phyloP scores from a whole-genome alignment of 2,797 vertebrate genomes.

The Balearica regulorum region DNA sequence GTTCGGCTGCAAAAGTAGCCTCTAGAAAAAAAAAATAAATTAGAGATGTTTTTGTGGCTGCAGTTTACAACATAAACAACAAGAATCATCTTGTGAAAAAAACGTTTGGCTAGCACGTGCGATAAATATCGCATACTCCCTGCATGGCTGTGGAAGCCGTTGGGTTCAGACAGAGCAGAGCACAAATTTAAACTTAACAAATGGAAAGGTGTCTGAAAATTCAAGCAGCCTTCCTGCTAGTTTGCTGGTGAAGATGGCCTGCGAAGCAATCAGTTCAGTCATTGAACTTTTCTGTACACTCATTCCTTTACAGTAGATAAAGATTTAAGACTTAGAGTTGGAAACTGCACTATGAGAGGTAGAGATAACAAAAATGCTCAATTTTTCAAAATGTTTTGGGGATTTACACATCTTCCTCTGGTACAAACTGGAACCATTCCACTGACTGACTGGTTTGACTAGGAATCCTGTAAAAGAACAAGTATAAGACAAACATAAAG shows the following conservation, averaged over 20 bases:
- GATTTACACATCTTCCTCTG: background rate
- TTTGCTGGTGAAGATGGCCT: background rate
- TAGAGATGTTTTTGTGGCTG: background rate
- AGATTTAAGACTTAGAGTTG: background rate
- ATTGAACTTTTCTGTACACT: background rate
- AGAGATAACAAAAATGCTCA: background rate
- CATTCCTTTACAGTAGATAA: background rate
- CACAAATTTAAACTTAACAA: background rate
- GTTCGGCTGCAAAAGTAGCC: background rate
- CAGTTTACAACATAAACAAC: background rate
- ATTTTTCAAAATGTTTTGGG: background rate
- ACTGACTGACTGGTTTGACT: background rate
- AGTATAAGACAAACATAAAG: background rate
- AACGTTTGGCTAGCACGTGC: background rate
- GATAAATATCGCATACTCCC: background rate
- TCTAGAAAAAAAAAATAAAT: background rate
- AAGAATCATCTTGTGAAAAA: background rate
- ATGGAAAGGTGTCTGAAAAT: background rate
- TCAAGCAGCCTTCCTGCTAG: background rate
- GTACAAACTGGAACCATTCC: conserved; percentile 1
- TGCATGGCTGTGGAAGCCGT: background rate
- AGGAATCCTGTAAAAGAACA: conserved; percentile 19
- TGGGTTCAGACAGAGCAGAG: background rate
- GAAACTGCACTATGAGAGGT: background rate
- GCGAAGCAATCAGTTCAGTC: background rate